Evolutionary conservation across 2,888 invertebrate genomes (phyloP).

Genomic region (Cantharis rufa): DNA sequence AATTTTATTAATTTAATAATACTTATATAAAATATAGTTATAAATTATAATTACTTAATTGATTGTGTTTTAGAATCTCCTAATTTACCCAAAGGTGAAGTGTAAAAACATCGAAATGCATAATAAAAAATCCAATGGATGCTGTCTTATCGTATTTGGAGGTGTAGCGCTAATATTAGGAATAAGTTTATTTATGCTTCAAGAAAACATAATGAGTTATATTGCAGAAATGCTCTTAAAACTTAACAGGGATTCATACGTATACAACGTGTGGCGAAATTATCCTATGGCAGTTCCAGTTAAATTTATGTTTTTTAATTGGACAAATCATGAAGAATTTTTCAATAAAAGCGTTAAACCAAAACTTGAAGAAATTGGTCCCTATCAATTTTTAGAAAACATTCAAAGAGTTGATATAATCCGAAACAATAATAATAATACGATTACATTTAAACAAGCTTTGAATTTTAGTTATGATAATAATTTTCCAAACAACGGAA

Average conservation of each 20-base stretch:
- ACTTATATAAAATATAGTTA: too few species aligned
- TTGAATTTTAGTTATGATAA: constrained; percentile 73
- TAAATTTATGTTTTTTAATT: constrained; percentile 44
- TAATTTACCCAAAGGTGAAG: background rate
- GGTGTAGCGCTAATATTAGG: constrained; percentile 26
- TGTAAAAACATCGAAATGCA: background rate
- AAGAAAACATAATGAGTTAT: background rate
- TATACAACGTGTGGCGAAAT: background rate
- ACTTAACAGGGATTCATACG: background rate
- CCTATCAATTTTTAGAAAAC: constrained; percentile 69
- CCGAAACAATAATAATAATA: constrained; percentile 69
- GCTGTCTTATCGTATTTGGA: background rate
- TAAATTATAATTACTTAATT: too few species aligned
- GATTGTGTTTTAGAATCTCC: background rate
- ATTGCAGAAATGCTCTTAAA: background rate
- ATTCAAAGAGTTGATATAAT: constrained; percentile 72
- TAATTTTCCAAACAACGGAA: constrained; percentile 65
- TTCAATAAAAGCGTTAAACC: constrained; percentile 61
- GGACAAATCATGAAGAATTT: constrained; percentile 59
- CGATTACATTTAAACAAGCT: constrained; percentile 71
- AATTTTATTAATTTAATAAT: too few species aligned
- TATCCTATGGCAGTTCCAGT: background rate
- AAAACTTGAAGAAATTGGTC: constrained; percentile 62
- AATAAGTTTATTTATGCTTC: background rate
- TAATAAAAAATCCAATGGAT: background rate